These are phyloP conservation scores for Malurus splendens DNA, from an alignment of 2,797 vertebrate species.

Conservation along the genomic window DNA sequence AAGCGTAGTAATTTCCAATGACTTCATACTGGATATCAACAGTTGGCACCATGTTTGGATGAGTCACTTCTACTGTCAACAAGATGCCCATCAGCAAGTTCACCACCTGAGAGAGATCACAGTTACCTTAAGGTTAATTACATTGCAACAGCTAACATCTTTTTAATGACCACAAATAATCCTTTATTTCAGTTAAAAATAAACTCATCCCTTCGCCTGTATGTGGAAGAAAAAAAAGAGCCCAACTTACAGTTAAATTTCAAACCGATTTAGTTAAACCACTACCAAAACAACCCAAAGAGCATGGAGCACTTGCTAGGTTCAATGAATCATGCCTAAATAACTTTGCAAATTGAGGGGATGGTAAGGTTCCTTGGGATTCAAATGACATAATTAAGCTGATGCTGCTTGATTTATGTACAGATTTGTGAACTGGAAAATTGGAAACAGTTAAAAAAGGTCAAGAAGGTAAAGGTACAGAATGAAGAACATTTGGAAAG, in stretches of 20 bases:
- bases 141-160: background rate
- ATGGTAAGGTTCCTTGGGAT: background rate
- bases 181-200: background rate
- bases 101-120: conserved; percentile 81
- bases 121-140: conserved; percentile 17
- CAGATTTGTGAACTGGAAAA: background rate
- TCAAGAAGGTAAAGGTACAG: background rate
- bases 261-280: background rate
- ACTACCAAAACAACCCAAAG: background rate
- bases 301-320: background rate
- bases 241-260: background rate
- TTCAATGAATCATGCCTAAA: background rate
- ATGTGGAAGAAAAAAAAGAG: background rate
- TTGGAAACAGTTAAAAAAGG: background rate
- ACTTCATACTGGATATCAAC: conserved; percentile 97
- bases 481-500: background rate
- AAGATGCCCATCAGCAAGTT: conserved; percentile 96
- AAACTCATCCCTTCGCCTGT: background rate
- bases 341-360: background rate
- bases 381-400: background rate
- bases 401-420: background rate
- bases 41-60: conserved; percentile 89
- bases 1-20: conserved; percentile 94
- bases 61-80: conserved; percentile 94
- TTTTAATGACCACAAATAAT: background rate